Evolutionary conservation across 2,888 invertebrate genomes (phyloP).

Genomic region (Drosophila parthenogenetica): DNA sequence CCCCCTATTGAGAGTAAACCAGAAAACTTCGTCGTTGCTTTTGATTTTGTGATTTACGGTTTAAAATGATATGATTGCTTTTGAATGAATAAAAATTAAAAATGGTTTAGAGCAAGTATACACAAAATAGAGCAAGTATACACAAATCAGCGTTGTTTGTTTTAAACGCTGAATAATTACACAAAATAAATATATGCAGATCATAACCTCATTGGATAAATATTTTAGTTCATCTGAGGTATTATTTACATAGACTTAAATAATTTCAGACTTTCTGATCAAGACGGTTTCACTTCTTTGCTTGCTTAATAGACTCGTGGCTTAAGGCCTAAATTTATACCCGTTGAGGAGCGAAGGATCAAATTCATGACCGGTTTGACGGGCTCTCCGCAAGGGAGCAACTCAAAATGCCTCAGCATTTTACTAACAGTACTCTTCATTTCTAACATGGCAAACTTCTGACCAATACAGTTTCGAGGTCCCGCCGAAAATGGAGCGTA

Average conservation of each 20-base stretch:
- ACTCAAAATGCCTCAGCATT: conserved; percentile 76
- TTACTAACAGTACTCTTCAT: conserved; percentile 82
- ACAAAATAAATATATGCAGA: background rate
- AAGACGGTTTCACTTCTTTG: background rate
- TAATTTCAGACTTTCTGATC: background rate
- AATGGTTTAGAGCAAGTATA: no score
- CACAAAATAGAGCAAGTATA: no score
- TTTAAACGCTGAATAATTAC: background rate
- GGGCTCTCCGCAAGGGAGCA: conserved; percentile 75
- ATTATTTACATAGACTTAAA: conserved; percentile 19
- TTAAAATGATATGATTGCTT: no score
- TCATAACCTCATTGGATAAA: background rate
- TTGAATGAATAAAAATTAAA: no score
- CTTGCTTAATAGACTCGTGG: conserved; percentile 58
- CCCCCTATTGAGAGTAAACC: no score
- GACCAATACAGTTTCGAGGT: conserved; percentile 84
- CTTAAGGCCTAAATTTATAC: conserved; percentile 75
- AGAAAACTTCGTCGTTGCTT: no score
- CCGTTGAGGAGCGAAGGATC: conserved; percentile 74
- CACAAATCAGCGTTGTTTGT: background rate
- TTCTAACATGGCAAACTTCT: conserved; percentile 83
- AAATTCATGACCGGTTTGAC: conserved; percentile 73
- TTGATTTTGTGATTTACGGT: no score
- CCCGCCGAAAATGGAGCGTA: conserved; percentile 83
- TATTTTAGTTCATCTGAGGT: background rate